phyloP scores from a whole-genome alignment of 2,888 invertebrate genomes.

The Aphidoletes aphidimyza region DNA sequence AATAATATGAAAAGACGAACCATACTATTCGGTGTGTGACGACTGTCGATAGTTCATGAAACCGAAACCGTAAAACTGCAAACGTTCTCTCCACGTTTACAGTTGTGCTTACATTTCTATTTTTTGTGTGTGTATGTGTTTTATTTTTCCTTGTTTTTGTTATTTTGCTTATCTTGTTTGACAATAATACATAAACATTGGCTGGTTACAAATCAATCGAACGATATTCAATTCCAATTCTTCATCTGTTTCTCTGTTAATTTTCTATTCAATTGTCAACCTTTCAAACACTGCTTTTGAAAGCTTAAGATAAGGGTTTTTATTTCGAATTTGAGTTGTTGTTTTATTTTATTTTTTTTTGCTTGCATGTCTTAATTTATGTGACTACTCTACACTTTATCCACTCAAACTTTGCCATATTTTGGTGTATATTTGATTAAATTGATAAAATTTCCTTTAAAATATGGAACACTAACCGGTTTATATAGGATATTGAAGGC shows the following conservation, averaged over 20 bases:
- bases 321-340: no score
- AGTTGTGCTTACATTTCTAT: neutral
- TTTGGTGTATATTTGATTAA: no score
- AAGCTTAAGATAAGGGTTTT: no score
- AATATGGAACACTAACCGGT: constrained; percentile 52
- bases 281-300: no score
- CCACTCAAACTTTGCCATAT: no score
- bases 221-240: neutral
- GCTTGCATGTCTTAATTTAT: no score
- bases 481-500: neutral
- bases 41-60: constrained; percentile 15
- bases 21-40: constrained; percentile 17
- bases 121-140: neutral
- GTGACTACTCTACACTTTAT: no score
- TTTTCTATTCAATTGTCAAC: no score
- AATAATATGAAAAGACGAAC: neutral
- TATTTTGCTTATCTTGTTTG: neutral
- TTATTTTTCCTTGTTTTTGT: neutral
- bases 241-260: no score
- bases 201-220: neutral
- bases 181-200: neutral
- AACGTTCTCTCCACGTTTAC: neutral
- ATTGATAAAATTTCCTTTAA: no score
- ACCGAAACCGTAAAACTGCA: constrained; percentile 53
- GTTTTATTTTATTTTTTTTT: no score